Conservation (phyloP, 2,888 invertebrate genomes). For the Holacanthella duospinosa region DNA sequence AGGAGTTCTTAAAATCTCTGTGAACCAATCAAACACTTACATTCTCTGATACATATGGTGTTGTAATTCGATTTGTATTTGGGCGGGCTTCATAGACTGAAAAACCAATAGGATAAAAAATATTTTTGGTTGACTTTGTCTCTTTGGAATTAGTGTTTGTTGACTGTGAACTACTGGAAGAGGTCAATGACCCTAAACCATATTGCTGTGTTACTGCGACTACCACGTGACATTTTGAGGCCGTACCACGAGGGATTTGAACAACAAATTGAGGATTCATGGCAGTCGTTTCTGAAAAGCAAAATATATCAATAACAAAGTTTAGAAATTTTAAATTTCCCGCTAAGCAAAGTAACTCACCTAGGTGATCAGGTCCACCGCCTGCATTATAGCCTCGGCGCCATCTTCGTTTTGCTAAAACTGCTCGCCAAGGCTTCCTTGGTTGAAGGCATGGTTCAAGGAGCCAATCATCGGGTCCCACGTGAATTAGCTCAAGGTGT, state of each 20-base stretch:
- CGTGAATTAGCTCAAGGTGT: conserved; percentile 59
- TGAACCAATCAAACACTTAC: conserved; percentile 39
- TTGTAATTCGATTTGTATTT: conserved; percentile 51
- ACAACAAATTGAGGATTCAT: conserved; percentile 62
- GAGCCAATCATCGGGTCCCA: conserved; percentile 68
- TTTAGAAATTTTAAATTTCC: neutral
- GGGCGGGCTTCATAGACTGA: conserved; percentile 60
- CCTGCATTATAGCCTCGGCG: conserved; percentile 59
- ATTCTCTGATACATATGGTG: conserved; percentile 52
- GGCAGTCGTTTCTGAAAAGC: conserved; percentile 51
- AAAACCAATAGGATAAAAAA: conserved; percentile 56
- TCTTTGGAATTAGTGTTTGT: conserved; percentile 44
- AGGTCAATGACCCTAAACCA: conserved; percentile 34
- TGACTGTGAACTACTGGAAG: neutral
- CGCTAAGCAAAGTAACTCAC: conserved; percentile 40
- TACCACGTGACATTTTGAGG: conserved; percentile 59
- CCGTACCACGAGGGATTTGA: conserved; percentile 53
- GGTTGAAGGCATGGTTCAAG: conserved; percentile 55
- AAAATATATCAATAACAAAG: neutral
- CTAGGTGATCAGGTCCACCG: conserved; percentile 53
- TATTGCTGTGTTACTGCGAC: conserved; percentile 61
- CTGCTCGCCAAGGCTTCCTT: conserved; percentile 60
- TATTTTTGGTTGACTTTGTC: conserved; percentile 44
- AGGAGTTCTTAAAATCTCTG: too few relatives aligned
- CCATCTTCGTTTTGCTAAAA: conserved; percentile 58